phyloP scores from a whole-genome alignment of 1,140 invertebrate genomes.

The Scylla paramamosain region DNA sequence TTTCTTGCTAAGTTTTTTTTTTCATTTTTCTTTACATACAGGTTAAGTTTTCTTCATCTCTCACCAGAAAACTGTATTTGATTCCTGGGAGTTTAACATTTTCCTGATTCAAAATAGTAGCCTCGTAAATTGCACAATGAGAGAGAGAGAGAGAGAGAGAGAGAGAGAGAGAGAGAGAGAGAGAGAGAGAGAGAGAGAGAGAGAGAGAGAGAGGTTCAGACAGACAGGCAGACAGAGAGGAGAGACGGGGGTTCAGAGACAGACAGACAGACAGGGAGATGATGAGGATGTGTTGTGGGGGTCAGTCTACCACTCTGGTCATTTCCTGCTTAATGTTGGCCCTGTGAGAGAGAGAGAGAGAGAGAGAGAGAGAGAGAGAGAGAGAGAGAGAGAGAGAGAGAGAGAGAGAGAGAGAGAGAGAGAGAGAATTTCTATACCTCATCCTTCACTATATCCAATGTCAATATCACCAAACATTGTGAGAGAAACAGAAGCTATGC shows the following conservation, averaged over 20 bases:
- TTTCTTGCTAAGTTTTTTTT: too few species aligned
- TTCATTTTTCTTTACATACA: too few species aligned
- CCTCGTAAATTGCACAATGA: too few species aligned
- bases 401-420: too few species aligned
- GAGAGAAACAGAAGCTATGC: too few species aligned
- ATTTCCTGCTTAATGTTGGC: neutral
- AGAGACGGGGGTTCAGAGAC: neutral
- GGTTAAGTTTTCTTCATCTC: too few species aligned
- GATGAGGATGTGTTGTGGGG: constrained; percentile 32
- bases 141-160: neutral
- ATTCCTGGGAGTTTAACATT: too few species aligned
- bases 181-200: constrained; percentile 39
- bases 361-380: neutral
- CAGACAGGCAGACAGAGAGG: neutral
- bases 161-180: constrained; percentile 25
- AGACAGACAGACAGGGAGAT: neutral
- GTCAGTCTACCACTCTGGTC: constrained; percentile 25
- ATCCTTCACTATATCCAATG: too few species aligned
- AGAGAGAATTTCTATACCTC: too few species aligned
- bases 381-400: constrained; percentile 8
- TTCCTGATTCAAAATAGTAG: too few species aligned
- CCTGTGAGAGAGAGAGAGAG: neutral
- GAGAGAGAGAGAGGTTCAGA: neutral
- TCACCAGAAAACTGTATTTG: too few species aligned
- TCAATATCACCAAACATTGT: too few species aligned